phyloP scores from a whole-genome alignment of 2,113 vertebrate species.

The Marmota monax region DNA sequence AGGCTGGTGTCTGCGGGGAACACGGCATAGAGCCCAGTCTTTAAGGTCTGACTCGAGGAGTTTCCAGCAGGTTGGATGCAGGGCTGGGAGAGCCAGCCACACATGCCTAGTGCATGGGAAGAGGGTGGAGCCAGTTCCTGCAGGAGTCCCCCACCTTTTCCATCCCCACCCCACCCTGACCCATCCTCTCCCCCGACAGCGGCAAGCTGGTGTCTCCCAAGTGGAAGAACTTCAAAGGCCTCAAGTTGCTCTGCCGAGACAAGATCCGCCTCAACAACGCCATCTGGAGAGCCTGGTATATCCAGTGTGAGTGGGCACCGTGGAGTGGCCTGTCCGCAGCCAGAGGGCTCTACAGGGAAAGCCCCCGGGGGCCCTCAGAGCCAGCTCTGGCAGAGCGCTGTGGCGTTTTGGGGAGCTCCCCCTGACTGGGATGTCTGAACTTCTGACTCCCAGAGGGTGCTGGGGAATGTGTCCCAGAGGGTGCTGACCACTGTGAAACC shows the following conservation, averaged over 20 bases:
- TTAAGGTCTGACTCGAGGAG: neutral
- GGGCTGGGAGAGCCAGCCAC: too few relatives aligned
- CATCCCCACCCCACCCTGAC: neutral
- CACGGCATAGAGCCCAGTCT: neutral
- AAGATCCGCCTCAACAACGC: slow-evolving; percentile 99
- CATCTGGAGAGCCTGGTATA: slow-evolving; percentile 99
- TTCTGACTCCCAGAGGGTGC: neutral
- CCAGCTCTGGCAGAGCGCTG: neutral
- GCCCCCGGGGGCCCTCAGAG: neutral
- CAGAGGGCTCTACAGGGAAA: neutral
- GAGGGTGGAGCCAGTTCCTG: accelerated
- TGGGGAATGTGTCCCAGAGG: neutral
- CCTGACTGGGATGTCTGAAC: neutral
- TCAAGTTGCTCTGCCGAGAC: slow-evolving; percentile 95
- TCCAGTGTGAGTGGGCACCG: slow-evolving; percentile 93
- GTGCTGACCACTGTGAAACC: neutral
- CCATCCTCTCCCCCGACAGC: slow-evolving; percentile 83
- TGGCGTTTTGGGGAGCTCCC: neutral
- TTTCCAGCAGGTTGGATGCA: neutral
- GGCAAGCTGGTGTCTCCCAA: slow-evolving; percentile 98
- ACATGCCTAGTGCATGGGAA: neutral
- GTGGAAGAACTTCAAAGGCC: slow-evolving; percentile 99
- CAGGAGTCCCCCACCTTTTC: neutral
- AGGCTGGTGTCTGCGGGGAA: neutral
- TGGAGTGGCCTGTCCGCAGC: neutral